Base-by-base conservation (phyloP, 2,797 vertebrate species). In the Toxotes lorentzi region DNA sequence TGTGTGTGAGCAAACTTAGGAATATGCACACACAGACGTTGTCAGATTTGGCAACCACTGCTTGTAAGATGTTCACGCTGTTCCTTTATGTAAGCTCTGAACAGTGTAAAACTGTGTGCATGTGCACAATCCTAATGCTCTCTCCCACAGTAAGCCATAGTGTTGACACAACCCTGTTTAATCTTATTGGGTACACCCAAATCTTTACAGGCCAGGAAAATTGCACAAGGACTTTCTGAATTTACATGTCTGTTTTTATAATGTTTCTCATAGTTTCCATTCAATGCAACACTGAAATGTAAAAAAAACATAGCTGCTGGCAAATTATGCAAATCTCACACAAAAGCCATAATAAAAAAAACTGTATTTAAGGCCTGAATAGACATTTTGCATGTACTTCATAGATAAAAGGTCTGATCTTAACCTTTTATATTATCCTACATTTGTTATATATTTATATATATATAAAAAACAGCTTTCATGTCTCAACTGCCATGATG, bases 131-230 rank as follows among this genome's bases (percentile, higher is more conserved):
- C 4, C 32, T 64, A 35, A 53, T 34, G 57, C 38, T 66, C 68
- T 34, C 56, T 73, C 43, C 58, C n/a, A 83, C 75, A 77, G 73
- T 76, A 62, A 76, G 21, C 27, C 57, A 30, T 30, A 66, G 38
- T 23, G 50, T 57, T 30, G 68, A 85, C 66, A 76, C 65, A 78
- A 24, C 57, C 53, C 17, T 48, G 69, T 40, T 79, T 76, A 64
- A 78, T 82, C 67, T 43, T 51, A 40, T 67, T 81, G 32, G 50
- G 48, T 64, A 67, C 65, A 76, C 57, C 51, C 48, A 47, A 65
- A 77, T 51, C 67, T 74, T 61, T 40, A 38, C 34, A 63, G 40
- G n/a, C 27, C 16, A 60, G 40, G 35, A 64, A 30, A 83, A 64
- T 38, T 61, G 53, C 67, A 54, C 24, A 50, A 41, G 41, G 56